Conservation (phyloP, 2,113 vertebrate genomes). For the Eurystomus gularis region DNA sequence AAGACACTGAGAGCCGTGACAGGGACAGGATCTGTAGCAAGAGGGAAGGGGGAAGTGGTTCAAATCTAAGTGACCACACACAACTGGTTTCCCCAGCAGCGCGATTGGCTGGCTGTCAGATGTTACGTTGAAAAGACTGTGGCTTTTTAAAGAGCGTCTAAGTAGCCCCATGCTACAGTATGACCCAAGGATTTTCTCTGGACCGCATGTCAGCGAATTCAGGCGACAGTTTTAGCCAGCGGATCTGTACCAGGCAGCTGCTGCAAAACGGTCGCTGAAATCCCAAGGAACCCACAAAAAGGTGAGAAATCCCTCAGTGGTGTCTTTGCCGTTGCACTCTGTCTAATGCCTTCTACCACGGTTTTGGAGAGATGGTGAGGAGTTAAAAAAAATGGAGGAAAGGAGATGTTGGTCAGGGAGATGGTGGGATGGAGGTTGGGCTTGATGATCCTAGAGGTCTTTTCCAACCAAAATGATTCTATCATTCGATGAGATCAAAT, state of each 20-base stretch:
- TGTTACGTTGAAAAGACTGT: background rate
- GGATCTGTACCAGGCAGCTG: background rate
- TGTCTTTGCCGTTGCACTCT: background rate
- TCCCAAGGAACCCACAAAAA: background rate
- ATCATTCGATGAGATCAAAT: too few species aligned
- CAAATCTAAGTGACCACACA: background rate
- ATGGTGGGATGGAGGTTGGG: too few species aligned
- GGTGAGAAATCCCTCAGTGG: background rate
- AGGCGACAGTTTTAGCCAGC: background rate
- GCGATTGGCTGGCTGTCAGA: background rate
- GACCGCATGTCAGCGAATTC: background rate
- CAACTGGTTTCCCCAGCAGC: background rate
- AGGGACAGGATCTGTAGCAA: background rate
- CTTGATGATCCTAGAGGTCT: too few species aligned
- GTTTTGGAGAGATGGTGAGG: background rate
- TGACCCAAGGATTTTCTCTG: background rate
- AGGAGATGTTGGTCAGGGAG: too few species aligned
- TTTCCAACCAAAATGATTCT: too few species aligned
- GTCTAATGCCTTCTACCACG: background rate
- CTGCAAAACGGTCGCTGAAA: background rate
- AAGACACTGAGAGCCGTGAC: background rate
- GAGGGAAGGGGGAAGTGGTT: conserved; percentile 30
- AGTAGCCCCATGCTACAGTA: background rate
- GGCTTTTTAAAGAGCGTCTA: background rate
- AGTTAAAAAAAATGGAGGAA: too few species aligned